Evolutionary conservation across 2,113 vertebrate species (phyloP).

Genomic region (Panthera tigris): DNA sequence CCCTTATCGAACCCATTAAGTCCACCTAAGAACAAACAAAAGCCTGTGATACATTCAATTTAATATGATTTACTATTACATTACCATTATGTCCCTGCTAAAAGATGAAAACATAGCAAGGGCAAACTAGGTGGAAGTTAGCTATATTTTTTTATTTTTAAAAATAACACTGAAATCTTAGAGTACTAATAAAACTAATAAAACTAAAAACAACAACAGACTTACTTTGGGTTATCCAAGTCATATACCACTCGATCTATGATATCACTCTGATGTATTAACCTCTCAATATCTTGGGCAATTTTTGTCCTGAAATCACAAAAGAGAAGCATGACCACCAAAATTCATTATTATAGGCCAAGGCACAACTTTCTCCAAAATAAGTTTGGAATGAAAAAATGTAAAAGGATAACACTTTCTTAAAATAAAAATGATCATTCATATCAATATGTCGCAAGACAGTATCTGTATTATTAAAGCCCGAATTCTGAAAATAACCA

Average conservation of each 20-base stretch:
- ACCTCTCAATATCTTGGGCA: conserved; percentile 97
- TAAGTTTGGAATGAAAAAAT: not conserved
- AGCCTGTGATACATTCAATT: not conserved
- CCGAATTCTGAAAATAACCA: conserved; percentile 12
- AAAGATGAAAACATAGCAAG: not conserved
- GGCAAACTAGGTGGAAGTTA: not conserved
- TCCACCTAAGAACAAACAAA: conserved; percentile 48
- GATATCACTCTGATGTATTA: conserved; percentile 97
- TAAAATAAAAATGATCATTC: conserved; percentile 36
- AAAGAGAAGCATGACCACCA: conserved; percentile 64
- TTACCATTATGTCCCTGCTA: not conserved
- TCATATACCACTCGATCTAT: conserved; percentile 97
- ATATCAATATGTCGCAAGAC: not conserved
- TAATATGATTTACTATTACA: not conserved
- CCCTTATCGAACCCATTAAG: not conserved
- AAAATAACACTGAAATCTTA: conserved; percentile 26
- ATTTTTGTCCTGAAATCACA: conserved; percentile 93
- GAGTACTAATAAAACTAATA: not conserved
- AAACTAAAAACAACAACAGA: not conserved
- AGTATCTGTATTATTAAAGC: not conserved
- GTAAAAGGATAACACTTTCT: not conserved
- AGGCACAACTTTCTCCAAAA: conserved; percentile 13
- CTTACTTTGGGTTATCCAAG: conserved; percentile 93
- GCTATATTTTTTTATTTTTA: not conserved
- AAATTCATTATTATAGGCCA: conserved; percentile 31